Conservation (phyloP, 2,113 vertebrate species). For the Scomber colias region DNA sequence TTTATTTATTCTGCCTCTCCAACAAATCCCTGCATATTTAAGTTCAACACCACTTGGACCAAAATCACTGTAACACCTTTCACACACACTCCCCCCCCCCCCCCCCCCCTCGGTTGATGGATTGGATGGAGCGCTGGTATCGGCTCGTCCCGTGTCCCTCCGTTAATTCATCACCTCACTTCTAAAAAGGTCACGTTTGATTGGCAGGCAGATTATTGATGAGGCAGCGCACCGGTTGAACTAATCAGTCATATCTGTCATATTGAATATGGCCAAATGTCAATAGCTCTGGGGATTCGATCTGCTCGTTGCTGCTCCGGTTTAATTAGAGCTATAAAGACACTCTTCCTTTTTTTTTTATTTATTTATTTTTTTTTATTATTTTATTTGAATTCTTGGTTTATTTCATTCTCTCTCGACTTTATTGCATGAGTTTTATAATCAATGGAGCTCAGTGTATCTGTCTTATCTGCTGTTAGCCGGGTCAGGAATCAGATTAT, state of each 20-base stretch:
- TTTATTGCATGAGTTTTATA: conserved; percentile 40
- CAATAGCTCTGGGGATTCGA: conserved; percentile 70
- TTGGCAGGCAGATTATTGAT: conserved; percentile 79
- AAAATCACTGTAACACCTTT: background rate
- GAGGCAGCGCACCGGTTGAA: conserved; percentile 61
- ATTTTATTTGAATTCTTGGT: conserved; percentile 29
- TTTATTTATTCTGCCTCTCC: background rate
- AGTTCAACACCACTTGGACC: background rate
- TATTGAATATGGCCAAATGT: conserved; percentile 78
- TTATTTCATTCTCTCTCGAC: conserved; percentile 36
- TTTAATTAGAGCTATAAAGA: conserved; percentile 70
- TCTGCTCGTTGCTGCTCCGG: conserved; percentile 23
- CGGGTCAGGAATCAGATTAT: conserved; percentile 44
- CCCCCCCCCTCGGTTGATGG: conserved; percentile 52
- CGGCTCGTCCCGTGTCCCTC: conserved; percentile 32
- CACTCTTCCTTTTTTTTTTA: conserved; percentile 15
- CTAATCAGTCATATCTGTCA: conserved; percentile 82
- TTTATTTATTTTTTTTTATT: conserved; percentile 62
- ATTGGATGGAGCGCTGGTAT: conserved; percentile 42
- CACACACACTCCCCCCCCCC: too few species aligned
- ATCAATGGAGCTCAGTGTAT: conserved; percentile 24
- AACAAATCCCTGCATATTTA: background rate
- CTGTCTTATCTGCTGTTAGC: conserved; percentile 30
- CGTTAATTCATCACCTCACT: conserved; percentile 73
- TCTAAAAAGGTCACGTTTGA: conserved; percentile 78